phyloP scores from a whole-genome alignment of 2,797 vertebrate genomes.

The Mormyrus hasselquistii region DNA sequence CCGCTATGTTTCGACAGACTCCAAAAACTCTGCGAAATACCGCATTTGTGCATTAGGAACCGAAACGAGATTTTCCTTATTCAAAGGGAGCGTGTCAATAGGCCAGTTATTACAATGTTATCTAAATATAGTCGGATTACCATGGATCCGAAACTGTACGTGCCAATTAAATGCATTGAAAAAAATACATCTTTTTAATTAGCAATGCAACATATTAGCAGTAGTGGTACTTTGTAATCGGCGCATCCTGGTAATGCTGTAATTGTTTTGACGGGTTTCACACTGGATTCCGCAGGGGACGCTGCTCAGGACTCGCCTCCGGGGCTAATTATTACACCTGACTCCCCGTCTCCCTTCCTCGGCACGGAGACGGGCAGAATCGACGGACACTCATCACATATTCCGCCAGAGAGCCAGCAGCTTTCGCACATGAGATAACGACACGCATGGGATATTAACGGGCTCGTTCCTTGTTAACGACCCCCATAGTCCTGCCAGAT shows the following conservation, averaged over 20 bases:
- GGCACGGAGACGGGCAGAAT: neutral
- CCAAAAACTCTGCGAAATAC: neutral
- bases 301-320: neutral
- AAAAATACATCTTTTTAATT: neutral
- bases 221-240: neutral
- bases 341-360: neutral
- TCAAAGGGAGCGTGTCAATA: neutral
- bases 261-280: slow-evolving; percentile 12
- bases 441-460: neutral
- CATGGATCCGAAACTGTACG: neutral
- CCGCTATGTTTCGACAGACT: neutral
- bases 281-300: neutral
- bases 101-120: neutral
- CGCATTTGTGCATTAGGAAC: neutral
- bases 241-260: neutral
- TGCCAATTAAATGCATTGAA: slow-evolving; percentile 8
- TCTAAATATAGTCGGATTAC: neutral
- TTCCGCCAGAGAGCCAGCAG: neutral
- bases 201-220: neutral
- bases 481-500: slow-evolving; percentile 64
- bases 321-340: neutral
- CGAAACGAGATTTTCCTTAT: neutral
- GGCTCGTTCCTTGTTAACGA: neutral
- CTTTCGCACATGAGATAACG: slow-evolving; percentile 3
- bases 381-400: neutral